Conservation (phyloP, 2,888 invertebrate species). For the Xestia c-nigrum region DNA sequence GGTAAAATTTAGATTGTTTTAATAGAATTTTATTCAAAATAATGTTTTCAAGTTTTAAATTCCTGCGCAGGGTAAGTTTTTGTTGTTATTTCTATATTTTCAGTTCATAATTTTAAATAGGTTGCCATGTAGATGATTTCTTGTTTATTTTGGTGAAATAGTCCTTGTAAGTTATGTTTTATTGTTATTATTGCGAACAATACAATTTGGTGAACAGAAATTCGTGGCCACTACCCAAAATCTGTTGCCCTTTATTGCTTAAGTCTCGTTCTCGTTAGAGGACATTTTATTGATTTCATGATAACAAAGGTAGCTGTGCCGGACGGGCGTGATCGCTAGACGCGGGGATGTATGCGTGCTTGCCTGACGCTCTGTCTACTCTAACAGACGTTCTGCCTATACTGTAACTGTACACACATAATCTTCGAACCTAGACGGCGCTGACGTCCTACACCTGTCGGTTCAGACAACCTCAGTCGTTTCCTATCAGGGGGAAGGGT, state of each 20-base stretch:
- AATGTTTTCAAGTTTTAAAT: slow-evolving; percentile 68
- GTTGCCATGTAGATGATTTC: background rate
- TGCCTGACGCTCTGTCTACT: no score
- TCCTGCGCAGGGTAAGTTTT: slow-evolving; percentile 72
- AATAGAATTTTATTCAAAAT: slow-evolving; percentile 60
- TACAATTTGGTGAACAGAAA: slow-evolving; percentile 4
- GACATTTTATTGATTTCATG: slow-evolving; percentile 47
- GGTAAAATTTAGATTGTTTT: slow-evolving; percentile 41
- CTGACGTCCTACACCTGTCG: no score
- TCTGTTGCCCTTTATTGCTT: background rate
- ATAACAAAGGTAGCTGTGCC: slow-evolving; percentile 27
- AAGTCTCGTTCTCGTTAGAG: background rate
- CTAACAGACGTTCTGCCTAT: no score
- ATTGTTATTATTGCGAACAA: background rate
- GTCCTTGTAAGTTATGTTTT: background rate
- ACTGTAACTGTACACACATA: no score
- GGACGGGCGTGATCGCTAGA: no score
- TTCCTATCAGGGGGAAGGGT: no score
- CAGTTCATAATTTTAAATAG: background rate
- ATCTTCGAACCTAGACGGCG: no score
- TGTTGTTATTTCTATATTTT: slow-evolving; percentile 9
- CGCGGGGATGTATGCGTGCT: no score
- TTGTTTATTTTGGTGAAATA: slow-evolving; percentile 27
- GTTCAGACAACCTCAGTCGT: no score
- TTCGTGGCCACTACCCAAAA: background rate